A percentile compares a stretch with the other conserved stretches of the same genome.
Conservation (phyloP, 2,797 vertebrate species). For the Dermochelys coriacea region DNA sequence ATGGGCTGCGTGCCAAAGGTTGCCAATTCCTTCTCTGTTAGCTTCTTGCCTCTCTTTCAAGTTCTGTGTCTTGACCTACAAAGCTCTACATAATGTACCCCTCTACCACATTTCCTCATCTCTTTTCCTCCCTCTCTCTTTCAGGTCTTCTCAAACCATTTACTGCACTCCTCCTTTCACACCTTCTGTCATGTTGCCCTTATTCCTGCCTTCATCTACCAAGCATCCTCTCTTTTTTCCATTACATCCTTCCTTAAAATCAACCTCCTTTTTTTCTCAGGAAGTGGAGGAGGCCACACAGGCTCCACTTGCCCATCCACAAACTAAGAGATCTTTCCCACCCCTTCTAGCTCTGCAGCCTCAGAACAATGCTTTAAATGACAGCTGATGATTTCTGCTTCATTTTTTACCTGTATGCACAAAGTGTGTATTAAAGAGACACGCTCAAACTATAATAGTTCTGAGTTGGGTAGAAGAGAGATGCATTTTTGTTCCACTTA, state of each 20-base stretch:
- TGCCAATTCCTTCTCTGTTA: neutral
- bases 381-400: neutral
- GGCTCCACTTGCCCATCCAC: neutral
- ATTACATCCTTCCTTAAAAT: constrained; percentile 1
- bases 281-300: neutral
- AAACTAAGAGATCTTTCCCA: constrained; percentile 9
- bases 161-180: neutral
- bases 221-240: neutral
- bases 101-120: neutral
- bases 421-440: neutral
- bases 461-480: neutral
- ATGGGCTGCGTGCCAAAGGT: no score
- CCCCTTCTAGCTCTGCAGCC: neutral
- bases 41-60: neutral
- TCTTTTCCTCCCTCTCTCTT: neutral
- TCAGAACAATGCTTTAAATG: neutral
- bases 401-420: neutral
- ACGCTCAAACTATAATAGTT: neutral
- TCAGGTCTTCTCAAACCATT: neutral
- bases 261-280: neutral
- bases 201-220: neutral
- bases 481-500: constrained; percentile 57
- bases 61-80: constrained; percentile 6
- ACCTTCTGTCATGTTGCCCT: neutral
- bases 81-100: neutral